These are phyloP conservation scores for Yponomeuta sedellus DNA, from an alignment of 2,888 invertebrate species.

Conservation along the genomic window DNA sequence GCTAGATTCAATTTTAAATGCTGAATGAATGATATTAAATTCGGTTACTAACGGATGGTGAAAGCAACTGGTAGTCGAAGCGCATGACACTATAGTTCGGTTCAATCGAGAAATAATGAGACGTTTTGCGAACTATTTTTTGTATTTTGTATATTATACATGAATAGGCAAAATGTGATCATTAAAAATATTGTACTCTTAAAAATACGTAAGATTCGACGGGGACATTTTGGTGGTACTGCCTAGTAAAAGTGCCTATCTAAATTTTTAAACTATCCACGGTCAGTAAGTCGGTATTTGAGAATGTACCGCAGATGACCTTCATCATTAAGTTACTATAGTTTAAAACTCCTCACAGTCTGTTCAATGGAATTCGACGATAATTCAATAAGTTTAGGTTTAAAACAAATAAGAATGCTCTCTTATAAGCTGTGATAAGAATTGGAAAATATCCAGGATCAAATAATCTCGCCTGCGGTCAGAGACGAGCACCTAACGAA, in stretches of 20 bases:
- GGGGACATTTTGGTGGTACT: conserved; percentile 42
- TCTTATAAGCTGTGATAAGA: too few species aligned
- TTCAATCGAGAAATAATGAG: conserved; percentile 33
- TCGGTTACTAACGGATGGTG: background rate
- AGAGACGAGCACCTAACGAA: too few species aligned
- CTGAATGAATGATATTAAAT: background rate
- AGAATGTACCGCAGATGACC: conserved; percentile 2
- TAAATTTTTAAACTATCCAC: conserved; percentile 28
- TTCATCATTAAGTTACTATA: conserved; percentile 25
- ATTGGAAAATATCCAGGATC: too few species aligned
- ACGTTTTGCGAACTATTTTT: conserved; percentile 52
- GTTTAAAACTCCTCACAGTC: conserved; percentile 22
- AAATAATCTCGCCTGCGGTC: too few species aligned
- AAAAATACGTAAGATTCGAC: conserved; percentile 53
- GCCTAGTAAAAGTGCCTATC: conserved; percentile 53
- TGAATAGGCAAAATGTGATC: conserved; percentile 74
- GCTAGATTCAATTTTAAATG: background rate
- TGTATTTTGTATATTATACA: conserved; percentile 72
- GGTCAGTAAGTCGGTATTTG: conserved; percentile 17
- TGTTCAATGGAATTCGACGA: too few species aligned
- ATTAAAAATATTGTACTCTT: conserved; percentile 66
- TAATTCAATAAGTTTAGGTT: too few species aligned
- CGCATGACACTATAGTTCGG: conserved; percentile 3
- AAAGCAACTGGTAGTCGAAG: background rate
- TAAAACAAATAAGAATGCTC: too few species aligned